A percentile compares a stretch with the other conserved stretches of the same genome.
Evolutionary conservation across 2,797 vertebrate genomes (phyloP).

Genomic region (Adelosebastes latens): DNA sequence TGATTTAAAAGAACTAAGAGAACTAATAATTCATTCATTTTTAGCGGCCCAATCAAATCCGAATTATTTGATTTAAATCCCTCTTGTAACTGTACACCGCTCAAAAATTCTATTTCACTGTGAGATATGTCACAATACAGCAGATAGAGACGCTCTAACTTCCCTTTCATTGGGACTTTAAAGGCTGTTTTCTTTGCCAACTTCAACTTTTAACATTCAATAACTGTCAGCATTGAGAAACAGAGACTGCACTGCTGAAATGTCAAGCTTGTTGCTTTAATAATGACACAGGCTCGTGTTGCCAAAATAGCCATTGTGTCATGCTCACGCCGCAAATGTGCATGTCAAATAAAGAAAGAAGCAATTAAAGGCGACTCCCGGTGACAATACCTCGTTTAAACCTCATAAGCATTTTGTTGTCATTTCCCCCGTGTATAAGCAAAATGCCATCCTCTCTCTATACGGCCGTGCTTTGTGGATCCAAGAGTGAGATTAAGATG

Average conservation of each 20-base stretch:
- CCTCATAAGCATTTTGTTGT: slow-evolving; percentile 10
- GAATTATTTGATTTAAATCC: too few relatives aligned
- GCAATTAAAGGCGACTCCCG: slow-evolving; percentile 23
- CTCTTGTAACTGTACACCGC: too few relatives aligned
- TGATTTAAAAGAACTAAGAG: too few relatives aligned
- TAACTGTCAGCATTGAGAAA: slow-evolving; percentile 7
- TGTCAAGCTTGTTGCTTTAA: slow-evolving; percentile 53
- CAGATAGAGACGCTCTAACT: too few relatives aligned
- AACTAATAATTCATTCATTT: too few relatives aligned
- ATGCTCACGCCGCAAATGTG: slow-evolving; percentile 23
- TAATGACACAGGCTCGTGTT: slow-evolving; percentile 35
- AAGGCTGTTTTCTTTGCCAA: slow-evolving; percentile 11
- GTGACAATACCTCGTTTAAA: slow-evolving; percentile 29
- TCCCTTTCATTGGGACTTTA: too few relatives aligned
- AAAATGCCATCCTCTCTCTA: neutral
- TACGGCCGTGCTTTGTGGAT: neutral
- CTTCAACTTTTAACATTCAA: slow-evolving; percentile 14
- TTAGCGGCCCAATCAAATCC: too few relatives aligned
- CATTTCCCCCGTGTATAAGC: neutral
- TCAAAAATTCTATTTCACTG: too few relatives aligned
- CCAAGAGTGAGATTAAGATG: slow-evolving; percentile 12
- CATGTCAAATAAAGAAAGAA: slow-evolving; percentile 34
- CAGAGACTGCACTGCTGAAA: slow-evolving; percentile 5
- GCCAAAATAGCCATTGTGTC: slow-evolving; percentile 45
- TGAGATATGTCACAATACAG: too few relatives aligned